phyloP scores from a whole-genome alignment of 2,888 invertebrate species.

The Synanthedon tipuliformis region DNA sequence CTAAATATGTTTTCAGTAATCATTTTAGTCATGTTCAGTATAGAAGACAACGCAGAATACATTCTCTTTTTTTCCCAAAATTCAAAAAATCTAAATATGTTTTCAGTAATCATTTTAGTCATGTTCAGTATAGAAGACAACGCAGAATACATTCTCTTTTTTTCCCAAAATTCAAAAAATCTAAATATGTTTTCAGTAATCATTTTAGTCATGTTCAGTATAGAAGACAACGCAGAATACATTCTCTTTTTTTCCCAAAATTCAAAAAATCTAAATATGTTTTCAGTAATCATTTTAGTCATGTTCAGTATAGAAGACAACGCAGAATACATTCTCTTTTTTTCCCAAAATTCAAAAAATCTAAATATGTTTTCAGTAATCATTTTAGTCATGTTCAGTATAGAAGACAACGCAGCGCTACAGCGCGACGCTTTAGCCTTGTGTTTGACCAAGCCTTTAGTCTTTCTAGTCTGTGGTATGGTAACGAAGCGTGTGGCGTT shows the following conservation, averaged over 20 bases:
- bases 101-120: too few relatives aligned
- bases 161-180: too few relatives aligned
- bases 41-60: neutral
- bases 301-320: neutral
- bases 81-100: too few relatives aligned
- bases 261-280: too few relatives aligned
- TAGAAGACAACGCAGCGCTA: neutral
- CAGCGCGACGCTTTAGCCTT: neutral
- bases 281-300: too few relatives aligned
- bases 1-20: too few relatives aligned
- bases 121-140: neutral
- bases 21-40: neutral
- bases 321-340: neutral
- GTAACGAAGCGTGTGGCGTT: neutral
- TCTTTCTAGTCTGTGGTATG: neutral
- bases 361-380: too few relatives aligned
- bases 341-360: too few relatives aligned
- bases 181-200: too few relatives aligned
- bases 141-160: neutral
- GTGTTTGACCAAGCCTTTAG: too few relatives aligned
- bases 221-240: neutral
- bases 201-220: neutral
- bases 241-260: too few relatives aligned
- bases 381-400: neutral
- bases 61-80: too few relatives aligned